These are phyloP conservation scores for Palaemon carinicauda DNA, from an alignment of 1,140 invertebrate genomes.

Conservation along the genomic window DNA sequence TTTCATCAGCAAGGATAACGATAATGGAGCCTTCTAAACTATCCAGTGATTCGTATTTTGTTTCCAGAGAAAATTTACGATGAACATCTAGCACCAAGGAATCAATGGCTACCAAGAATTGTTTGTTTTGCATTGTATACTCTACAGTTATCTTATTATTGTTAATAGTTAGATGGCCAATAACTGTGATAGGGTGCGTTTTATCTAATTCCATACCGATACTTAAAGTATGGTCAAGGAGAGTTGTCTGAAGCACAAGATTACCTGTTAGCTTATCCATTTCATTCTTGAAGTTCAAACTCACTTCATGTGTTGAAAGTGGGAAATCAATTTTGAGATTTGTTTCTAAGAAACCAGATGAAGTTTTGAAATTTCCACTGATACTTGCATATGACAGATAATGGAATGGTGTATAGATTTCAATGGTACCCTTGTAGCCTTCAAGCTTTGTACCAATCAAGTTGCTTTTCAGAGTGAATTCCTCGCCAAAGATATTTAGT, in stretches of 20 bases:
- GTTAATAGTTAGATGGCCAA: not conserved
- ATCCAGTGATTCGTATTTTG: constrained; percentile 21
- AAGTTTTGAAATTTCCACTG: constrained; percentile 22
- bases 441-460: constrained; percentile 1
- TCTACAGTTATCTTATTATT: not conserved
- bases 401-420: constrained; percentile 42
- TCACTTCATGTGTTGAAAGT: constrained; percentile 4
- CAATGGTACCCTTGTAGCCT: constrained; percentile 11
- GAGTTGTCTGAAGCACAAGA: not conserved
- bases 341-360: not conserved
- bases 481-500: constrained; percentile 36
- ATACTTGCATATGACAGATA: constrained; percentile 7
- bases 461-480: constrained; percentile 37
- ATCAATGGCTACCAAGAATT: not conserved
- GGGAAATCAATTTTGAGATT: constrained; percentile 17
- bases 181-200: not conserved
- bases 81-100: not conserved
- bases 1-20: not conserved
- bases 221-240: not conserved
- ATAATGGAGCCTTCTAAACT: not conserved
- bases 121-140: not conserved
- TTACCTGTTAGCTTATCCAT: not conserved
- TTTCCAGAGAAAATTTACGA: constrained; percentile 1
- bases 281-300: not conserved
- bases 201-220: not conserved